phyloP scores from a whole-genome alignment of 2,888 invertebrate genomes.

The Lissocephala sabroskyi region DNA sequence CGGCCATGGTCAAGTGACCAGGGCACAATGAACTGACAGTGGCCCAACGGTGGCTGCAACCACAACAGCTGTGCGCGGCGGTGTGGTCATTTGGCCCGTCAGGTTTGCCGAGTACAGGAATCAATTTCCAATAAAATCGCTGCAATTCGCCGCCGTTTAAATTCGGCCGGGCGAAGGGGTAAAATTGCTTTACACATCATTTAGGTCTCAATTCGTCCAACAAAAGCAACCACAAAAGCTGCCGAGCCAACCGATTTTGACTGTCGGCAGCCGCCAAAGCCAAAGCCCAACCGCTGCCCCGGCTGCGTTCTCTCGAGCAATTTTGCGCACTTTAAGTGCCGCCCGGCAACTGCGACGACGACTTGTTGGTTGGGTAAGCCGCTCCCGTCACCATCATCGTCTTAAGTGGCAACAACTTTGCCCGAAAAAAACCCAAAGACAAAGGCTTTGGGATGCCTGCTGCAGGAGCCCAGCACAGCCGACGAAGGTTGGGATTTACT shows the following conservation, averaged over 20 bases:
- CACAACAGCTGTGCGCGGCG: too few relatives aligned
- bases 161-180: too few relatives aligned
- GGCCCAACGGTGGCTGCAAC: too few relatives aligned
- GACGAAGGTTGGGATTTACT: too few relatives aligned
- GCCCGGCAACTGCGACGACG: neutral
- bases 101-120: conserved; percentile 18
- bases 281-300: too few relatives aligned
- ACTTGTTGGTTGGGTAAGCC: neutral
- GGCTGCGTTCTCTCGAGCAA: too few relatives aligned
- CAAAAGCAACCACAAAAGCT: conserved; percentile 4
- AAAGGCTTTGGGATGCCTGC: neutral
- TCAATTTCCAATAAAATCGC: conserved; percentile 44
- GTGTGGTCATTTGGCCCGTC: too few relatives aligned
- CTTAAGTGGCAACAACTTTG: conserved; percentile 45
- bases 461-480: too few relatives aligned
- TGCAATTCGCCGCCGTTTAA: too few relatives aligned
- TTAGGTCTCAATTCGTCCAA: neutral
- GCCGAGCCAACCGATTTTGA: conserved; percentile 4
- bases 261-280: conserved; percentile 46
- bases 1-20: too few relatives aligned
- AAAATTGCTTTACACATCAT: conserved; percentile 5
- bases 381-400: conserved; percentile 25
- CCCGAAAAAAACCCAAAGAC: too few relatives aligned
- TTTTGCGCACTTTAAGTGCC: conserved; percentile 45
- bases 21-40: too few relatives aligned